Percentiles rank a stretch among this genome's conserved stretches.
phyloP scores from a whole-genome alignment of 2,888 invertebrate species.

The Trachelus tabidus region DNA sequence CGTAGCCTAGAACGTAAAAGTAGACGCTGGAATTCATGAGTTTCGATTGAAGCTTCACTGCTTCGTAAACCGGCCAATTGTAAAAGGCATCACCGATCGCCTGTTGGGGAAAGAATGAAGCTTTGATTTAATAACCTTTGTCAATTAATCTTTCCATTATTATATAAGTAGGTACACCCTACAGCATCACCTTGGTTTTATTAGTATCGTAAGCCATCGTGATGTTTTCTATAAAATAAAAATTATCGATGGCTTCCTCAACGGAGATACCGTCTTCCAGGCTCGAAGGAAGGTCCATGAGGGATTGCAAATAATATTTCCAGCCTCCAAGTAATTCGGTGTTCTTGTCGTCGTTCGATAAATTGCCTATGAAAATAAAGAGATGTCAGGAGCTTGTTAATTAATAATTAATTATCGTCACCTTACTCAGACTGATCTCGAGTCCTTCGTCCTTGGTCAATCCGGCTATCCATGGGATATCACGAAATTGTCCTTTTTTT shows the following conservation, averaged over 20 bases:
- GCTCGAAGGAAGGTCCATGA: neutral
- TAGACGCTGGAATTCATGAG: conserved; percentile 46
- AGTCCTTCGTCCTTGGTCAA: conserved; percentile 49
- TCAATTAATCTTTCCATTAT: neutral
- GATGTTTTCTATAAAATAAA: conserved; percentile 39
- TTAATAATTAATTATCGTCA: neutral
- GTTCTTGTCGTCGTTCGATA: neutral
- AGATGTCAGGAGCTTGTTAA: neutral
- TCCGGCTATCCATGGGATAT: conserved; percentile 56
- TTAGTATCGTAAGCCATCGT: conserved; percentile 15
- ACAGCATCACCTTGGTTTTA: conserved; percentile 32
- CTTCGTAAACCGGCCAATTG: conserved; percentile 35
- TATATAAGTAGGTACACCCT: neutral
- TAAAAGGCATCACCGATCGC: conserved; percentile 35
- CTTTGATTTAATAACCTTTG: neutral
- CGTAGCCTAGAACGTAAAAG: conserved; percentile 48
- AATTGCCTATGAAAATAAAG: neutral
- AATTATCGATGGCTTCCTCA: neutral
- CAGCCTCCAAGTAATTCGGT: neutral
- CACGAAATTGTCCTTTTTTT: conserved; percentile 40
- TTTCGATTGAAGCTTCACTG: conserved; percentile 28
- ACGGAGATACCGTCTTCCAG: neutral
- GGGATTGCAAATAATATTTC: neutral
- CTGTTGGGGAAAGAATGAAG: conserved; percentile 22
- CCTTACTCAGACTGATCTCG: conserved; percentile 37